Evolutionary conservation across 2,113 vertebrate genomes (phyloP), one percentile per base, ranked within the genome.

Genomic region (Pyxicephalus adspersus): DNA sequence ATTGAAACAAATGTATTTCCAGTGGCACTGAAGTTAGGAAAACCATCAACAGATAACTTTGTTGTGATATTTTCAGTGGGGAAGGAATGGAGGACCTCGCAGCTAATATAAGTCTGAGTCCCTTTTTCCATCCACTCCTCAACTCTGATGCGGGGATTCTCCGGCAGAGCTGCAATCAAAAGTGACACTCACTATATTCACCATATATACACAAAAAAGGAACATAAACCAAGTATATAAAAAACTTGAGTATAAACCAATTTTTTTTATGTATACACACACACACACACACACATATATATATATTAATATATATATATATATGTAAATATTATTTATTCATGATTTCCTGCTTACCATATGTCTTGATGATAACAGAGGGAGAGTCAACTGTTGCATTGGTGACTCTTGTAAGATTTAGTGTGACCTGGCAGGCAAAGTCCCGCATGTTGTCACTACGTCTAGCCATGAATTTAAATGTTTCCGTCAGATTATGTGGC

Each of bases 371-470:
- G 20, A 20, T 72, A 20, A 80, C 25, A 23, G 20, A 17, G 16
- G 31, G 1, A 3, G 78, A 64, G 26, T 50, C 22, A 15, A 22
- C 18, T 11, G 20, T 63, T 13, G 15, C 25, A 2, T 51, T 29
- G 17, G 4, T 0, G 22, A 17, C 6, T 23, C 23, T 19, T 11
- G 57, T 67, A 2, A 80, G 58, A 18, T 52, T 25, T 26, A 80
- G 54, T 25, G 50, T 25, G n/a, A 70, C 60, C 8, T 65, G n/a
- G 38, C 79, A 81, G 58, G 68, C 23, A 60, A 81, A 81, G 26
- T 55, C 29, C 68, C 45, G 16, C 29, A 20, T 7, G 79, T 81
- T 55, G 51, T 81, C 79, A 26, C 50, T 34, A 23, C 68, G 68
- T 11, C 29, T 13, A 9, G 68, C 79, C 0, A 4, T 73, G 29